These are phyloP conservation scores for Mus caroli DNA, from an alignment of 2,797 vertebrate species.

Conservation along the genomic window DNA sequence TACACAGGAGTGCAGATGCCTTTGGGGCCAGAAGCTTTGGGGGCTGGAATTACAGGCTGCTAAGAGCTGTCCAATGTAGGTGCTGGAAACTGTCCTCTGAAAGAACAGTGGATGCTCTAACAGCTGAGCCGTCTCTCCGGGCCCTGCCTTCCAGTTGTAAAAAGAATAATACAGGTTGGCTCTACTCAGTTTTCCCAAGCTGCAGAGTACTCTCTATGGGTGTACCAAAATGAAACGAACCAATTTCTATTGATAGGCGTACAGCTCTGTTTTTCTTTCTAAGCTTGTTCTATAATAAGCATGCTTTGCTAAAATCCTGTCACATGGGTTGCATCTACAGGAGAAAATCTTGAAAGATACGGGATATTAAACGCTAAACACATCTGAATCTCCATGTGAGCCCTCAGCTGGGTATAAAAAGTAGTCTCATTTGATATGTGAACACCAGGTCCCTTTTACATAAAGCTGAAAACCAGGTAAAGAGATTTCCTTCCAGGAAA, in stretches of 20 bases:
- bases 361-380: background rate
- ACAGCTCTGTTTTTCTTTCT: background rate
- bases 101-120: background rate
- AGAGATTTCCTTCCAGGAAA: slow-evolving; percentile 1
- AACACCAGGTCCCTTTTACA: background rate
- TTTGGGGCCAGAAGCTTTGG: background rate
- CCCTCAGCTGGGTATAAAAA: background rate
- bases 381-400: background rate
- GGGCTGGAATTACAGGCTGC: background rate
- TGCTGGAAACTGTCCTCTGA: background rate
- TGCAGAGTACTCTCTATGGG: background rate
- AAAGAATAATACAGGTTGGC: background rate
- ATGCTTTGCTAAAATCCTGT: background rate
- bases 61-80: background rate
- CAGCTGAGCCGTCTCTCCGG: background rate
- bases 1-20: background rate
- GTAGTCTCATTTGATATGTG: background rate
- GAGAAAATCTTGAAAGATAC: slow-evolving; percentile 9
- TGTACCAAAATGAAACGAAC: background rate
- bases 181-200: background rate
- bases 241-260: background rate
- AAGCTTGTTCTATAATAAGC: background rate
- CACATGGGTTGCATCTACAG: background rate
- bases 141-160: slow-evolving; percentile 15
- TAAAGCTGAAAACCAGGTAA: background rate